These are phyloP conservation scores for Taphrorychus bicolor DNA, from an alignment of 2,888 invertebrate genomes.

Conservation along the genomic window DNA sequence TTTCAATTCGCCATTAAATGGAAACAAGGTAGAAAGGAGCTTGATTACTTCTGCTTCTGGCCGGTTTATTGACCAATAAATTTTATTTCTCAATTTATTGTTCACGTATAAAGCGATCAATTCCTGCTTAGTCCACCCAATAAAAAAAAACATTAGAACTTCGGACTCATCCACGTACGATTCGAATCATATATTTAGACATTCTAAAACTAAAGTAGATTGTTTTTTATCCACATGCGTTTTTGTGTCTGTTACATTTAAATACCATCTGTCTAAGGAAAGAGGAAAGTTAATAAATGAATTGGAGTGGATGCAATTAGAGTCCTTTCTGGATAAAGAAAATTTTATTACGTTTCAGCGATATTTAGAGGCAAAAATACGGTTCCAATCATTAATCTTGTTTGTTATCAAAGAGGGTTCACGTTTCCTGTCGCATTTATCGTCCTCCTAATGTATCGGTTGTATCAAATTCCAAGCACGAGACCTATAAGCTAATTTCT, in stretches of 20 bases:
- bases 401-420: conserved; percentile 46
- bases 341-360: conserved; percentile 38
- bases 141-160: background rate
- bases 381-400: conserved; percentile 46
- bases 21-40: background rate
- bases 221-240: too few relatives aligned
- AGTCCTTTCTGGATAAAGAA: conserved; percentile 23
- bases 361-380: conserved; percentile 39
- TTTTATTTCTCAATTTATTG: background rate
- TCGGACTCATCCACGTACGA: too few relatives aligned
- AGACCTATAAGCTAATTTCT: background rate
- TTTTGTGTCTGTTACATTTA: too few relatives aligned
- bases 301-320: conserved; percentile 36
- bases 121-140: background rate
- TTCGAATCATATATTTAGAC: too few relatives aligned
- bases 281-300: conserved; percentile 29
- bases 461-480: conserved; percentile 22
- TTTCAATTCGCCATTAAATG: background rate
- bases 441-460: conserved; percentile 32
- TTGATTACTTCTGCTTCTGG: background rate
- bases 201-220: too few relatives aligned
- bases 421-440: conserved; percentile 41
- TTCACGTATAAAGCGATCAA: background rate
- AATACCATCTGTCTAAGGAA: background rate
- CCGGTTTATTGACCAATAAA: conserved; percentile 1